These are phyloP conservation scores for Cynoglossus semilaevis DNA, from an alignment of 2,113 vertebrate genomes.

Conservation along the genomic window DNA sequence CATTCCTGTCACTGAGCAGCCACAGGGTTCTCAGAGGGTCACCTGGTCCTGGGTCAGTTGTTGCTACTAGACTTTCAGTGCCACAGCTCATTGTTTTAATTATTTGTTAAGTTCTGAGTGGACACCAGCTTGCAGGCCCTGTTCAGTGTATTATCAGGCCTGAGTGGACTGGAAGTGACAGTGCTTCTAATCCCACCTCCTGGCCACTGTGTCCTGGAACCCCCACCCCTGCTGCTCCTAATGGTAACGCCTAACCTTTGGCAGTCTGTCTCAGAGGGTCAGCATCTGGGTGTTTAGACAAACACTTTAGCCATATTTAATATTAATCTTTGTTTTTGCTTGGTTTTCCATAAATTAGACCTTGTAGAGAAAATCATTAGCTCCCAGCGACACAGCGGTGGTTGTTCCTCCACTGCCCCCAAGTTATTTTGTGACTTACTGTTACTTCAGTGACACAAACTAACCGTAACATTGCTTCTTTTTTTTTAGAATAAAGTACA, in stretches of 20 bases:
- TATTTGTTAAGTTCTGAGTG: constrained; percentile 43
- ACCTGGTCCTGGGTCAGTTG: too few species aligned
- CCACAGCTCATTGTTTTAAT: constrained; percentile 71
- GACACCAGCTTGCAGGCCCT: constrained; percentile 54
- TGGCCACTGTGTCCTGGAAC: constrained; percentile 58
- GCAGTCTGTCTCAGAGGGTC: constrained; percentile 52
- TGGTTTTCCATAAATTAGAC: too few species aligned
- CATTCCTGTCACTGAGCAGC: constrained; percentile 16
- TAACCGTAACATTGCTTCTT: too few species aligned
- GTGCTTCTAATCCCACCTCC: constrained; percentile 43
- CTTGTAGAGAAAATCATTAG: too few species aligned
- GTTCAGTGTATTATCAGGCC: constrained; percentile 25
- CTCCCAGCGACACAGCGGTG: too few species aligned
- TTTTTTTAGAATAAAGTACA: too few species aligned
- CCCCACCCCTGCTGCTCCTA: constrained; percentile 33
- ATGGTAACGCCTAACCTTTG: constrained; percentile 45
- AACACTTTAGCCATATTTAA: too few species aligned
- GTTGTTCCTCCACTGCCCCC: too few species aligned
- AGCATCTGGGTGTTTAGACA: constrained; percentile 11
- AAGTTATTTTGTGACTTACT: too few species aligned
- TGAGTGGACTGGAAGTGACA: constrained; percentile 47
- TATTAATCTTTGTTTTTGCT: too few species aligned
- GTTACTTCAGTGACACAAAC: too few species aligned
- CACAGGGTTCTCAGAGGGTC: constrained; percentile 1
- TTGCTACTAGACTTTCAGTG: not conserved